Conservation (phyloP, 2,888 invertebrate species). For the Eristalinus sepulchralis region DNA sequence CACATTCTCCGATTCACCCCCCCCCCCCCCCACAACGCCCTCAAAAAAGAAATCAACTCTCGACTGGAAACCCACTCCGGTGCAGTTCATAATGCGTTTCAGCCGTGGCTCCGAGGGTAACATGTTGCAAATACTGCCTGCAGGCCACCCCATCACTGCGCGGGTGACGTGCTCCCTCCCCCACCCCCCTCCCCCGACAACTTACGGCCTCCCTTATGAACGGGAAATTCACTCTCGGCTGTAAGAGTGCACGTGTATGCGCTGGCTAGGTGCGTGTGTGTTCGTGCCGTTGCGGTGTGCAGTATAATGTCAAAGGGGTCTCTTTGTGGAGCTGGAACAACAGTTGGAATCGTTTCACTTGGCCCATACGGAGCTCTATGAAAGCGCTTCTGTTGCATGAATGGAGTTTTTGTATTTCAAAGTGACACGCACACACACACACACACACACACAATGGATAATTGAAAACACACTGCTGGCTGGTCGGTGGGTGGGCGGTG, state of each 20-base stretch:
- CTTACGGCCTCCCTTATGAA: too few relatives aligned
- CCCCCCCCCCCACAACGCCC: not conserved
- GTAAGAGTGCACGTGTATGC: not conserved
- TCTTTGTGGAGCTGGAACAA: conserved; percentile 41
- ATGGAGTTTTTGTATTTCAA: conserved; percentile 43
- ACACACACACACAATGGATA: conserved; percentile 53
- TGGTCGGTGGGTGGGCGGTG: conserved; percentile 13
- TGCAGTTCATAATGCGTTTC: not conserved
- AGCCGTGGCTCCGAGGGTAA: not conserved
- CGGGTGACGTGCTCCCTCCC: not conserved
- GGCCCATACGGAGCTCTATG: conserved; percentile 37
- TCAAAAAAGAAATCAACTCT: not conserved
- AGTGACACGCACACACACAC: not conserved
- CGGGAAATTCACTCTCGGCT: not conserved
- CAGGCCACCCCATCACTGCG: not conserved
- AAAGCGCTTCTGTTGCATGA: conserved; percentile 60
- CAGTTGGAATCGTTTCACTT: conserved; percentile 29
- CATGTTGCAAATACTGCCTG: conserved; percentile 5
- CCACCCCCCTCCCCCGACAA: not conserved
- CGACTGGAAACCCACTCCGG: not conserved
- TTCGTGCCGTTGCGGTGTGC: not conserved
- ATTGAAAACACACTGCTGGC: conserved; percentile 44
- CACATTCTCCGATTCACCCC: conserved; percentile 1
- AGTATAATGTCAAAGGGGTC: conserved; percentile 58
- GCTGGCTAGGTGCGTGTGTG: not conserved